Conservation (phyloP, 2,113 vertebrate species). For the Megatriorchis doriae region DNA sequence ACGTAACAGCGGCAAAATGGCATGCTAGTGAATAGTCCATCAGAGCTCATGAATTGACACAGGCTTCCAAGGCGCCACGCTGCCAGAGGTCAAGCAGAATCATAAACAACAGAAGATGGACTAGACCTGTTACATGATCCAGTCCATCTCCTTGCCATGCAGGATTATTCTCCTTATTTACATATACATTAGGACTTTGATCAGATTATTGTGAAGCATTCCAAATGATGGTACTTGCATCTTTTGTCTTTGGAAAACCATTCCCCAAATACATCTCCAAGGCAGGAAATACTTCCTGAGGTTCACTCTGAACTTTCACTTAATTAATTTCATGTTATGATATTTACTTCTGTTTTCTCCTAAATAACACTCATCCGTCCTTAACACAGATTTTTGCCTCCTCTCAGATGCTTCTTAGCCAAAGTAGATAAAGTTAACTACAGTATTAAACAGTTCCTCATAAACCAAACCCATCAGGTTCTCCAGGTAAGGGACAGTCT, state of each 20-base stretch:
- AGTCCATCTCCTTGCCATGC: constrained; percentile 58
- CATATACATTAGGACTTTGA: background rate
- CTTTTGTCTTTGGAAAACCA: constrained; percentile 29
- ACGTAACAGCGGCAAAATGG: constrained; percentile 11
- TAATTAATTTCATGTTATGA: constrained; percentile 55
- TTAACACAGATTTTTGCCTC: constrained; percentile 36
- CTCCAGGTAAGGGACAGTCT: background rate
- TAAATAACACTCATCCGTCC: background rate
- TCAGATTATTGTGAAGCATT: constrained; percentile 22
- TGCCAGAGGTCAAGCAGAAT: constrained; percentile 63
- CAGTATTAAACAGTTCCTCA: background rate
- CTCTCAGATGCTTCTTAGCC: constrained; percentile 57
- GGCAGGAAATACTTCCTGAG: background rate
- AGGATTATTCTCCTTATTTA: constrained; percentile 32
- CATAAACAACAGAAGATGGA: constrained; percentile 53
- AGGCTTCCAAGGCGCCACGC: constrained; percentile 59
- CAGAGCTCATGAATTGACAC: constrained; percentile 19
- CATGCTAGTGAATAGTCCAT: constrained; percentile 34
- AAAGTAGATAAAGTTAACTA: constrained; percentile 34
- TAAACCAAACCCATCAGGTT: background rate
- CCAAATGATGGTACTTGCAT: constrained; percentile 1
- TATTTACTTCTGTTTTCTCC: background rate
- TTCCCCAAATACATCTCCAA: constrained; percentile 6
- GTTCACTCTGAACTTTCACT: constrained; percentile 7
- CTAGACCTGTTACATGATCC: constrained; percentile 27